Percentiles rank a stretch among this genome's conserved stretches.
These are phyloP conservation scores for Scaptomyza parva DNA, from an alignment of 2,888 invertebrate genomes.

Conservation along the genomic window DNA sequence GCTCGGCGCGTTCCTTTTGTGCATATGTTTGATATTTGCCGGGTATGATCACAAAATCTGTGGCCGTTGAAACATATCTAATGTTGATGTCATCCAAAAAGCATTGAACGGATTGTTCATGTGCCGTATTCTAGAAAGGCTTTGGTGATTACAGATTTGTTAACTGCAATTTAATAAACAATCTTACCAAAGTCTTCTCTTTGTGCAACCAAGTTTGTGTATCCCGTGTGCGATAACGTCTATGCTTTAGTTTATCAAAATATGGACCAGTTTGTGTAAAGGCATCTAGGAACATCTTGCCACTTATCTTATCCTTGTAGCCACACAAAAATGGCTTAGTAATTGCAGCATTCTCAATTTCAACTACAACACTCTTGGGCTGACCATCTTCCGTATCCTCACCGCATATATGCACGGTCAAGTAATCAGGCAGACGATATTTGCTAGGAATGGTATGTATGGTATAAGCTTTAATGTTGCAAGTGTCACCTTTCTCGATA, in stretches of 20 bases:
- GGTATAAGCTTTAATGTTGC: not conserved
- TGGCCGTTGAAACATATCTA: conserved; percentile 86
- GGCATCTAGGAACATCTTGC: conserved; percentile 91
- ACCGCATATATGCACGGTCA: conserved; percentile 86
- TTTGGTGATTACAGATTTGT: not conserved
- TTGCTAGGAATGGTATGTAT: conserved; percentile 65
- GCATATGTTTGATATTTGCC: conserved; percentile 89
- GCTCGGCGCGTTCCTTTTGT: conserved; percentile 87
- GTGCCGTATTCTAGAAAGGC: conserved; percentile 78
- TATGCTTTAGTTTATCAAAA: conserved; percentile 76
- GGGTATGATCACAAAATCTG: conserved; percentile 87
- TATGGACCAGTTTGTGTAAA: conserved; percentile 90
- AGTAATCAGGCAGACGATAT: conserved; percentile 86
- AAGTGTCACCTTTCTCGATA: not conserved
- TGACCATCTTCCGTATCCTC: conserved; percentile 83
- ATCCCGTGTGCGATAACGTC: conserved; percentile 85
- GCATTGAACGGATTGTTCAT: conserved; percentile 83
- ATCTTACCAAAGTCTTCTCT: conserved; percentile 81
- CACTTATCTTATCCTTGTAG: conserved; percentile 89
- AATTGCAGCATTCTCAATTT: conserved; percentile 87
- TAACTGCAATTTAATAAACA: not conserved
- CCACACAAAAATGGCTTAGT: conserved; percentile 92
- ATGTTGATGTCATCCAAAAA: conserved; percentile 82
- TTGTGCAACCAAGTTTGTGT: conserved; percentile 87
- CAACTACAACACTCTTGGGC: conserved; percentile 86